Evolutionary conservation across 2,113 vertebrate species (phyloP).

Genomic region (Malurus melanocephalus): DNA sequence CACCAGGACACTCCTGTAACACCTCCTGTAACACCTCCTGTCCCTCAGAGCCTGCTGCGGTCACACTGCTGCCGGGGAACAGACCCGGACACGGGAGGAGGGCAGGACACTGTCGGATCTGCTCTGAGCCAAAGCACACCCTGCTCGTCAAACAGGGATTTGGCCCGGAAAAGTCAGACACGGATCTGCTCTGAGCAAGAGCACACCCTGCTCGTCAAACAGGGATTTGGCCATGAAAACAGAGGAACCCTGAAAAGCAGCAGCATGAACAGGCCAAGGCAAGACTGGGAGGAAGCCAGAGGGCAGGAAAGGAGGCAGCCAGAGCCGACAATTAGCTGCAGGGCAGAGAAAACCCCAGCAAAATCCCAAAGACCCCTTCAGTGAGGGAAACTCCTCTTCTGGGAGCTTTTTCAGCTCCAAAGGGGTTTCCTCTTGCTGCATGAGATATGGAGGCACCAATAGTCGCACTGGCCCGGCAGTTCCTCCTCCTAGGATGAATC

Average conservation of each 20-base stretch:
- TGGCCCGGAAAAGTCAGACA: too few species aligned
- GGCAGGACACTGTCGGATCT: background rate
- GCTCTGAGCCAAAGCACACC: background rate
- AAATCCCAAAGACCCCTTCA: background rate
- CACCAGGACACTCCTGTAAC: rapidly evolving
- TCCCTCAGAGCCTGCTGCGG: background rate
- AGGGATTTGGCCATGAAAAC: too few species aligned
- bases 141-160: too few species aligned
- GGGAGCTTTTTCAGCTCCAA: background rate
- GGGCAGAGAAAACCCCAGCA: background rate
- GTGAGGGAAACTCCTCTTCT: background rate
- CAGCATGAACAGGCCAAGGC: background rate
- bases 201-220: background rate
- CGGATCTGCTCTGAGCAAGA: background rate
- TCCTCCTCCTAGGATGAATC: background rate
- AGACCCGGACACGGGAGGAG: rapidly evolving
- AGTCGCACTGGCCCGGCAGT: rapidly evolving
- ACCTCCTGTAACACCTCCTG: background rate
- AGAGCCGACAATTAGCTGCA: background rate
- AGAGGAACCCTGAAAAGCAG: background rate
- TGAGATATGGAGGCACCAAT: background rate
- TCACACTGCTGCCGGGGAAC: rapidly evolving
- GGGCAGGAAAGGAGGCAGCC: background rate
- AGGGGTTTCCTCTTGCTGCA: background rate
- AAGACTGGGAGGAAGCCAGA: background rate